These are phyloP conservation scores for Drosophila kuntzei DNA, from an alignment of 2,888 invertebrate genomes.

Conservation along the genomic window DNA sequence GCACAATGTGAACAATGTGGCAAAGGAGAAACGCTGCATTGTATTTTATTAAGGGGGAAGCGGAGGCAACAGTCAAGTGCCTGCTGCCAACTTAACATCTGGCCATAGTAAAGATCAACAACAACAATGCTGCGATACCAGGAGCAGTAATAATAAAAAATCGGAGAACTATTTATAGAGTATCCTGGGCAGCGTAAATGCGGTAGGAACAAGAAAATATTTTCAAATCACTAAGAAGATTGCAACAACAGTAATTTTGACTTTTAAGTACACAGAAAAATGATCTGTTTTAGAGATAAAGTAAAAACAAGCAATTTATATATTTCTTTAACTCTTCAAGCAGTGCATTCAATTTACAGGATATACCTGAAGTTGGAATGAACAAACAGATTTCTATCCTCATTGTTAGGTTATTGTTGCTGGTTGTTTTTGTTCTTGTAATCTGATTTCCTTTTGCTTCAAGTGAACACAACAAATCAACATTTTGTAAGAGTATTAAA, in stretches of 20 bases:
- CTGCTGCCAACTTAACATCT: conserved; percentile 4
- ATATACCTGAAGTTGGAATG: neutral
- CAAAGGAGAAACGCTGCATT: neutral
- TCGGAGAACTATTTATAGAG: neutral
- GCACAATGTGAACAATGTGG: conserved; percentile 35
- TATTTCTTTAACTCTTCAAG: too few relatives aligned
- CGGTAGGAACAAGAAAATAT: too few relatives aligned
- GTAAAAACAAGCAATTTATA: too few relatives aligned
- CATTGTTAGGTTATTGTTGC: conserved; percentile 10
- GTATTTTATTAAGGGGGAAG: neutral
- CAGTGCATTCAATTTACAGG: neutral
- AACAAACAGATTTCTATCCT: neutral
- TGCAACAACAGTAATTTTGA: neutral
- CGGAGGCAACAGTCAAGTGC: conserved; percentile 33
- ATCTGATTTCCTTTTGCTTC: conserved; percentile 16
- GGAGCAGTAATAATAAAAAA: neutral
- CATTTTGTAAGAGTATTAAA: conserved; percentile 21
- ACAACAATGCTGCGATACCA: conserved; percentile 12
- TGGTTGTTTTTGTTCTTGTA: conserved; percentile 18
- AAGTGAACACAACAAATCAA: conserved; percentile 9
- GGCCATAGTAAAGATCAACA: conserved; percentile 20
- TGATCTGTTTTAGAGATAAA: too few relatives aligned
- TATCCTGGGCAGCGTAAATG: neutral
- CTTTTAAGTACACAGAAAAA: too few relatives aligned
- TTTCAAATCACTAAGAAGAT: too few relatives aligned